Base-by-base conservation (phyloP, 2,113 vertebrate species). In the Dromiciops gliroides region DNA sequence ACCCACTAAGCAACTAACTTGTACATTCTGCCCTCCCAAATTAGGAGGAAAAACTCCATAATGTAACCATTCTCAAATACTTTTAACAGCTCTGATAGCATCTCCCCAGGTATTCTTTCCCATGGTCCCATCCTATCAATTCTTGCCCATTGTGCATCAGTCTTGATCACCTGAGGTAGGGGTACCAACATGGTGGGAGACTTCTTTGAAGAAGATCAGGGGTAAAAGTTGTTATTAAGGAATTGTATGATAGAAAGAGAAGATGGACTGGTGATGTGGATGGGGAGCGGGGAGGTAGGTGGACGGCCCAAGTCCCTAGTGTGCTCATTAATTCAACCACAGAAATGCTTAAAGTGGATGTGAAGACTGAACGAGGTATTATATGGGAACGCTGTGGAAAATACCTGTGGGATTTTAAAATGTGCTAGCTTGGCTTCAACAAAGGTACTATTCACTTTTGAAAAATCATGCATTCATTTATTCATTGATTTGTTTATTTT, bases 281-380 rank as follows among this genome's bases (percentile, higher is more conserved):
- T 44, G n/a, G n/a, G 37, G 37, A 4, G 5, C 16, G 67, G 14
- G 67, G 67, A 23, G n/a, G n/a, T 22, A 44, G n/a, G 67, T 83
- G 67, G 67, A 83, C 6, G 37, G 67, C n/a, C 67, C n/a, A 23
- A 19, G n/a, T 83, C 37, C 37, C 67, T 44, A 23, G 67, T 83
- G 37, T 7, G 22, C 67, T 14, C 7, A 48, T 92, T 37, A 90
- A 25, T 92, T 91, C 2, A 93, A 91, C 11, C 5, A 50, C 83
- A 31, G 60, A 24, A 93, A 97, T 96, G 95, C 28, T 97, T 92
- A 96, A 1, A 90, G 67, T 75, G 22, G 56, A 83, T 60, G 51
- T 95, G 44, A 97, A 95, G 51, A 95, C 37, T 94, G 48, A 97
- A 94, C 37, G 53, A 92, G 90, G 48, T 90, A 95, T 95, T 96